Base-by-base conservation (phyloP, 2,113 vertebrate species). In the Zingel zingel region DNA sequence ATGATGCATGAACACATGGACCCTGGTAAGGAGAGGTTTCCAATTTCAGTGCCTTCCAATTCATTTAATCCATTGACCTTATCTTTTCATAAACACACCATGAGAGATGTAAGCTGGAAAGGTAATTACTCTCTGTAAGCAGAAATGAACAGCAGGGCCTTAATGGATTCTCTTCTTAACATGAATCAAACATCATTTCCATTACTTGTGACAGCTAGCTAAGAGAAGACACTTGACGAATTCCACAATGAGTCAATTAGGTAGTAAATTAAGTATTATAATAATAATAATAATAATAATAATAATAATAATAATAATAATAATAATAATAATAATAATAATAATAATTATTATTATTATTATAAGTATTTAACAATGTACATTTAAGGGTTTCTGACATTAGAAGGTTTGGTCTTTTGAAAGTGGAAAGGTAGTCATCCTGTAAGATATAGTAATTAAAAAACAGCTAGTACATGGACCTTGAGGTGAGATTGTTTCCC, bases 1-100 rank as follows among this genome's bases (percentile, higher is more conserved):
- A 10, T 67, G 74, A 69, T 45, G 62, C 65, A 78, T n/a, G n/a
- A n/a, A 79, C 48, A 33, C 21, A 72, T 23, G 50, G 71, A 83
- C 45, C 12, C 27, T 19, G 68, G 72, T 27, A 77, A 81, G 63
- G 54, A 48, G 47, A 82, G 70, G 57, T 57, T 67, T 85, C 83
- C 65, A 79, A 82, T 87, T 84, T 77, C 81, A 66, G 6, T 39
- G 81, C 69, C 59, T 86, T 89, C 74, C 71, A 85, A 57, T 86
- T 91, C 30, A 82, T 91, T 87, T 78, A 81, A 85, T 91, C 80
- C 71, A 76, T 86, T 83, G 64, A 86, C 15, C 67, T 86, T 72
- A 78, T 89, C 68, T 86, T 87, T 89, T 81, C 77, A 87, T 74
- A 86, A 89, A 90, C 81, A 84, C 47, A 84, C 56, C 47, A 63